phyloP scores from a whole-genome alignment of 1,140 invertebrate genomes.

The Formica exsecta region DNA sequence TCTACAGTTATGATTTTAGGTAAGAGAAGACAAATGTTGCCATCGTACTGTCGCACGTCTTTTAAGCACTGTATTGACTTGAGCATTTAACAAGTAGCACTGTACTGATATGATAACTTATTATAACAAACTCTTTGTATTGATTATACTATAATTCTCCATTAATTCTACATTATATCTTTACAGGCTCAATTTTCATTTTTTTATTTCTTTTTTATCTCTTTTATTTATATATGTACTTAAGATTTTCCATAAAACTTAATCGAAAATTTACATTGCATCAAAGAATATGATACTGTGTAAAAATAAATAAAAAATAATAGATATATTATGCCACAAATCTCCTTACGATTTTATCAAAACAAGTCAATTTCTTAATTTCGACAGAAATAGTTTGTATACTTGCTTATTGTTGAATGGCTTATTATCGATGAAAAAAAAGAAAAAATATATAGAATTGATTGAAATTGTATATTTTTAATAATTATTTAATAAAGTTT shows the following conservation, averaged over 20 bases:
- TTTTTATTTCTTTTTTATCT: background rate
- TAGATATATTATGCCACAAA: too few relatives aligned
- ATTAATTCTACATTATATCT: background rate
- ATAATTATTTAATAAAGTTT: background rate
- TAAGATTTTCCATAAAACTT: background rate
- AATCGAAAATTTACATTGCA: background rate
- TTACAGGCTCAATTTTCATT: background rate
- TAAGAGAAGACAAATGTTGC: conserved; percentile 67
- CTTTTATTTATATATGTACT: background rate
- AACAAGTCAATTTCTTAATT: too few relatives aligned
- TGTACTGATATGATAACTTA: conserved; percentile 15
- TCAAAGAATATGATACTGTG: background rate
- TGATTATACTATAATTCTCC: background rate
- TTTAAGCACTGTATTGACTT: conserved; percentile 36
- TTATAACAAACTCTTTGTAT: background rate
- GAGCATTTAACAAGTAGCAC: conserved; percentile 25
- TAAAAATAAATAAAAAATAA: background rate
- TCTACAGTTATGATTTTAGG: conserved; percentile 69
- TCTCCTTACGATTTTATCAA: too few relatives aligned
- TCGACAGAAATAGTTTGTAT: background rate
- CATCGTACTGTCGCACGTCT: conserved; percentile 52
- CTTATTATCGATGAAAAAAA: too few relatives aligned
- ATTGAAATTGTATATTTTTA: background rate
- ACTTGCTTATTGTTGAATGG: too few relatives aligned
- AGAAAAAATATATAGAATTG: background rate